phyloP scores from a whole-genome alignment of 2,888 invertebrate species.

The Chymomyza fuscimana region DNA sequence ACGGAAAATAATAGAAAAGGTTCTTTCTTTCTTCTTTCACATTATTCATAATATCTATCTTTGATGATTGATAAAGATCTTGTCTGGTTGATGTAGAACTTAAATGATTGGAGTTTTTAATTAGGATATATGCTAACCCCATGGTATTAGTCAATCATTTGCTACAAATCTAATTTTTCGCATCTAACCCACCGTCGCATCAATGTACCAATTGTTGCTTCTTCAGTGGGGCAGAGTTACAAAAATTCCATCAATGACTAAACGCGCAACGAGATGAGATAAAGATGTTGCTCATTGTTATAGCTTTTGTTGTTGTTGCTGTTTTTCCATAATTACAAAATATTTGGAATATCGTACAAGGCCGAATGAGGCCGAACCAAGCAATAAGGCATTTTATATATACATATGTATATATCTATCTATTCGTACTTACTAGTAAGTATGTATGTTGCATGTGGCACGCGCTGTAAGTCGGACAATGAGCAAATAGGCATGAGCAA shows the following conservation, averaged over 20 bases:
- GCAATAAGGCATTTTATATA: neutral
- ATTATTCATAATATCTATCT: no score
- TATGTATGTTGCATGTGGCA: conserved; percentile 39
- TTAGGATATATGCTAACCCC: no score
- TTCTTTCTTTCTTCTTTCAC: no score
- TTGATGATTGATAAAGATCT: no score
- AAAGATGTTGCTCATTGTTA: conserved; percentile 46
- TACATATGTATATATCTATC: neutral
- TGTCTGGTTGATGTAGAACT: no score
- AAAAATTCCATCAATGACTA: conserved; percentile 36
- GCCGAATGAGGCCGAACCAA: conserved; percentile 46
- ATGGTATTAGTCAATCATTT: no score
- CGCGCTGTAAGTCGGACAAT: conserved; percentile 30
- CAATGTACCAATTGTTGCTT: conserved; percentile 41
- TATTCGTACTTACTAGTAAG: neutral
- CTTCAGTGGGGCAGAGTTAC: conserved; percentile 34
- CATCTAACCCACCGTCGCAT: neutral
- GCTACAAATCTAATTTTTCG: neutral
- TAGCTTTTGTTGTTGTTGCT: conserved; percentile 30
- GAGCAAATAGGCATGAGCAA: neutral
- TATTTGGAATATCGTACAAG: conserved; percentile 67
- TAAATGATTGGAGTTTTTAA: no score
- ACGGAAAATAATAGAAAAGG: no score
- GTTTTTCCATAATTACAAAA: conserved; percentile 66
- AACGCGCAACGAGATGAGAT: conserved; percentile 33